Base-by-base conservation (phyloP, 2,797 vertebrate genomes). In the Brotula barbata region DNA sequence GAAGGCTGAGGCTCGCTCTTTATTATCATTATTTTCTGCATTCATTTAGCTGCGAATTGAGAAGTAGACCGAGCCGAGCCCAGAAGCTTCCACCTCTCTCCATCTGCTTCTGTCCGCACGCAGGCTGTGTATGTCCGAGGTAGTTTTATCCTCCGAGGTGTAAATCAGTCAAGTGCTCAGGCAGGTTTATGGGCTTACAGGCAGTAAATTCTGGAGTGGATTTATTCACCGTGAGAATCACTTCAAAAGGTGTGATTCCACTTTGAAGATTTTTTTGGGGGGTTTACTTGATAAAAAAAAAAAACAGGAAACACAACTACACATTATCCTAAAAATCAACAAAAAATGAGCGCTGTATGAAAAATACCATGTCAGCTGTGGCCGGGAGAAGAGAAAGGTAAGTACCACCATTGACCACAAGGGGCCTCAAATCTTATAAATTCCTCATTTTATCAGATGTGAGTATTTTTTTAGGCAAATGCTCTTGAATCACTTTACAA, bases 1-100 rank as follows among this genome's bases (percentile, higher is more conserved):
- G 51, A 47, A 64, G 78, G 60, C 56, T 67, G 31, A 55, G 69
- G 20, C 73, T 69, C 56, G 68, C 74, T 48, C 59, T 69, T 55
- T 65, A 45, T 67, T 63, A 22, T 65, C 52, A 43, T 58, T 53
- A 43, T 71, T 73, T 23, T 66, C 48, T 44, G 19, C 42, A 20
- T 40, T 50, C 25, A 28, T 28, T 28, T 28, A 8, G 8, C 25
- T 58, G 72, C 54, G 42, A 68, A 68, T 77, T 63, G 59, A 54
- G 44, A 78, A 65, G 37, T 22, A 41, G 42, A 19, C 20, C 23
- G 46, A 44, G 55, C 23, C n/a, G 39, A 51, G 37, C 41, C 43
- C 34, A 56, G 46, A 43, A 42, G 12, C 14, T 73, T 52, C 20
- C 37, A 44, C 53, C 22, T 48, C 17, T 49, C 10, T 7, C 45